A percentile compares a stretch with the other conserved stretches of the same genome.
Evolutionary conservation across 2,888 invertebrate genomes (phyloP).

Genomic region (Encarsia formosa): DNA sequence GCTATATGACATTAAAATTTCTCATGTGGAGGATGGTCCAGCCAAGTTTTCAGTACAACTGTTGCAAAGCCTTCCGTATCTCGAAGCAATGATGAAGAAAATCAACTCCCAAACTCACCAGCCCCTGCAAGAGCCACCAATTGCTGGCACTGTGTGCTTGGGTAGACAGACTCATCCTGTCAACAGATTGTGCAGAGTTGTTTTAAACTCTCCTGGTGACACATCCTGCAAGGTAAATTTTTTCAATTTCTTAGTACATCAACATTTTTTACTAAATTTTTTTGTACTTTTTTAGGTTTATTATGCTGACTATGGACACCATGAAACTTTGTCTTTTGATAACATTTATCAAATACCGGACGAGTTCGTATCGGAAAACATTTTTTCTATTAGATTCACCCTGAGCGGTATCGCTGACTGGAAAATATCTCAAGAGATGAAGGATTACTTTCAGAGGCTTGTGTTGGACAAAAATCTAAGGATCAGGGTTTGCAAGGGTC

Average conservation of each 20-base stretch:
- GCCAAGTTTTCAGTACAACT: slow-evolving; percentile 73
- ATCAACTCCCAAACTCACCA: slow-evolving; percentile 61
- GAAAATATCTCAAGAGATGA: slow-evolving; percentile 58
- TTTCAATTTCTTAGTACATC: not conserved
- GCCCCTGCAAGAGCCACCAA: slow-evolving; percentile 63
- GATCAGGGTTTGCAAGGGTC: slow-evolving; percentile 65
- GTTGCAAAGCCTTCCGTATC: slow-evolving; percentile 57
- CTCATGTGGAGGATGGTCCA: slow-evolving; percentile 77
- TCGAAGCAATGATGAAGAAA: slow-evolving; percentile 68
- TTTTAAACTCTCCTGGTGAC: slow-evolving; percentile 69
- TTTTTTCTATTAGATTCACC: slow-evolving; percentile 72
- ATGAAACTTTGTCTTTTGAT: slow-evolving; percentile 66
- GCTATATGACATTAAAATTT: slow-evolving; percentile 50
- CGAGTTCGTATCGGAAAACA: slow-evolving; percentile 66
- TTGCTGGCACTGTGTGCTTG: slow-evolving; percentile 73
- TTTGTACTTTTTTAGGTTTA: slow-evolving; percentile 51
- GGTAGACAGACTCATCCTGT: slow-evolving; percentile 70
- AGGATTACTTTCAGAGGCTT: slow-evolving; percentile 67
- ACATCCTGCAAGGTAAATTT: slow-evolving; percentile 61
- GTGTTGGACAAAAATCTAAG: slow-evolving; percentile 62
- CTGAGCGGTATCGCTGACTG: slow-evolving; percentile 64
- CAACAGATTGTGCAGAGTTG: slow-evolving; percentile 68
- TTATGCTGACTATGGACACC: slow-evolving; percentile 79
- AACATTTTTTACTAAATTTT: not conserved
- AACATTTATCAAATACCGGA: slow-evolving; percentile 73